These are phyloP conservation scores for Diploptera punctata DNA, from an alignment of 2,888 invertebrate genomes.

Conservation along the genomic window DNA sequence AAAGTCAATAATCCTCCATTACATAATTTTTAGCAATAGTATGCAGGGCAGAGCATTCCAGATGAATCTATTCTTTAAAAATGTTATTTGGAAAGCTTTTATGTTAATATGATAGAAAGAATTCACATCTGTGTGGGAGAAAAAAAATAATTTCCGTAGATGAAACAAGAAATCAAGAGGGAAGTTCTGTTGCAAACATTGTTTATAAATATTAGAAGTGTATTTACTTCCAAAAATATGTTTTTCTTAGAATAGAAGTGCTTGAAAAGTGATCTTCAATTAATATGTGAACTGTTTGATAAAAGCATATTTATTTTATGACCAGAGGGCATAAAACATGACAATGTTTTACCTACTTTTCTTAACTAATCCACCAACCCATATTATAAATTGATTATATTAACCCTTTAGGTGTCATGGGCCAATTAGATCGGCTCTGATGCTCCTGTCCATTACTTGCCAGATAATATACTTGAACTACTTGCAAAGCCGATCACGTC, in stretches of 20 bases:
- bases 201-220: background rate
- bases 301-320: background rate
- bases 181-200: background rate
- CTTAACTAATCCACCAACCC: background rate
- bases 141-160: background rate
- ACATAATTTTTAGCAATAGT: conserved; percentile 3
- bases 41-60: conserved; percentile 2
- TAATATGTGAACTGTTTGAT: background rate
- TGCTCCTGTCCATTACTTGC: too few relatives aligned
- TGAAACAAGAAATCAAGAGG: background rate
- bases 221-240: background rate
- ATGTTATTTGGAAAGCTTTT: conserved; percentile 1
- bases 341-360: conserved; percentile 1
- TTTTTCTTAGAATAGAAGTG: background rate
- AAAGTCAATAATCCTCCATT: background rate
- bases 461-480: too few relatives aligned
- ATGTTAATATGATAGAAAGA: conserved; percentile 5
- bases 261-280: background rate
- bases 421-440: too few relatives aligned
- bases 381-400: conserved; percentile 1
- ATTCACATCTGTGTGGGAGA: background rate
- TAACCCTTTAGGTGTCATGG: too few relatives aligned
- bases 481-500: too few relatives aligned
- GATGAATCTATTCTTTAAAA: conserved; percentile 6
- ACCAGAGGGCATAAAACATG: conserved; percentile 8